phyloP scores from a whole-genome alignment of 1,140 invertebrate species.

The Drosophila trapezifrons region DNA sequence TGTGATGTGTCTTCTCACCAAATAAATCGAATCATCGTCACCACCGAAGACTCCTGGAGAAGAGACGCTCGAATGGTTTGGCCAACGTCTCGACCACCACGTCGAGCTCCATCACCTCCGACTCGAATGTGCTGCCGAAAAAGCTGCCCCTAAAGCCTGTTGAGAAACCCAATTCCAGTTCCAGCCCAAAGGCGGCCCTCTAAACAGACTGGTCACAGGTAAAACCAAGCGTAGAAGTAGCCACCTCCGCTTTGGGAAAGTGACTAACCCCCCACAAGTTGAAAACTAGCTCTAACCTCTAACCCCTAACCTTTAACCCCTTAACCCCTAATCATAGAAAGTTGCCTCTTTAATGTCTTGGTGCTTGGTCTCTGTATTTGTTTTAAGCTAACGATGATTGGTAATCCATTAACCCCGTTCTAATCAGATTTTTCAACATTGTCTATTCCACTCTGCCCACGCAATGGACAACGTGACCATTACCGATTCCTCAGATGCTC shows the following conservation, averaged over 20 bases:
- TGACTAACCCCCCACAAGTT: constrained; percentile 10
- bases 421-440: constrained; percentile 57
- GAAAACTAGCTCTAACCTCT: constrained; percentile 9
- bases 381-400: constrained; percentile 5
- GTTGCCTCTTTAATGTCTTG: not conserved
- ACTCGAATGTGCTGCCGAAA: constrained; percentile 49
- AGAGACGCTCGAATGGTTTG: constrained; percentile 59
- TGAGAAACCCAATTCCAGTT: not conserved
- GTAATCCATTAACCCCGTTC: constrained; percentile 27
- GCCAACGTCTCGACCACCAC: constrained; percentile 63
- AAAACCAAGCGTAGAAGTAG: constrained; percentile 12
- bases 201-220: constrained; percentile 38
- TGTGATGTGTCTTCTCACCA: constrained; percentile 18
- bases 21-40: constrained; percentile 17
- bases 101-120: constrained; percentile 69
- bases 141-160: constrained; percentile 59
- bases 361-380: constrained; percentile 9
- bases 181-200: constrained; percentile 3
- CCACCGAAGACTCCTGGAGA: constrained; percentile 68
- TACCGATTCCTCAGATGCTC: constrained; percentile 59
- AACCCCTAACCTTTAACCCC: constrained; percentile 3
- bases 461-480: constrained; percentile 43
- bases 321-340: not conserved
- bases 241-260: not conserved
- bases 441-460: constrained; percentile 45